A percentile compares a stretch with the other conserved stretches of the same genome.
These are phyloP conservation scores for Microcebus jonahi DNA, from an alignment of 2,113 vertebrate species.

Conservation along the genomic window DNA sequence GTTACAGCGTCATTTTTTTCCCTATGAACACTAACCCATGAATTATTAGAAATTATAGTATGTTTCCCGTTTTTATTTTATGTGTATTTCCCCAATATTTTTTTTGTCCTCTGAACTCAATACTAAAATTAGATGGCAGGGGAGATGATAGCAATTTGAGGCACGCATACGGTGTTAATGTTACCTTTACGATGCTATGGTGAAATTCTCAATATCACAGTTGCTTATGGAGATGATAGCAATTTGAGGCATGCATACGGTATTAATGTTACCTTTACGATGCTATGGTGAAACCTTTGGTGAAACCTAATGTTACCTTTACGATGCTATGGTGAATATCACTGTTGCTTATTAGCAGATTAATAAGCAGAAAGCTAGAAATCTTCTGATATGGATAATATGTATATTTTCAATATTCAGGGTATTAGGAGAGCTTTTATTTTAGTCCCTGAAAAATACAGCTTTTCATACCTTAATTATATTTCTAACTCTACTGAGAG, in stretches of 20 bases:
- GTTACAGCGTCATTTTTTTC: not conserved
- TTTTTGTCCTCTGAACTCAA: not conserved
- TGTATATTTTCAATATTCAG: constrained; percentile 43
- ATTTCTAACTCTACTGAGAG: constrained; percentile 2
- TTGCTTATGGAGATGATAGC: no score
- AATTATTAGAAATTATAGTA: not conserved
- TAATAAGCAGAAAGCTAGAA: not conserved
- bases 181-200: not conserved
- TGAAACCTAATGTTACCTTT: not conserved
- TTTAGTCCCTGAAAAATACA: not conserved
- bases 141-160: constrained; percentile 21
- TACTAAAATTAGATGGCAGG: not conserved
- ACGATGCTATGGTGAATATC: not conserved
- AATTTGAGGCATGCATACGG: no score
- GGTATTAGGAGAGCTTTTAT: constrained; percentile 34
- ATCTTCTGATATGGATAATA: not conserved
- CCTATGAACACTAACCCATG: not conserved
- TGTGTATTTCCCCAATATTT: not conserved
- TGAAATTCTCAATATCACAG: not conserved
- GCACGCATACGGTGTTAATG: not conserved
- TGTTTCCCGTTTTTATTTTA: constrained; percentile 9
- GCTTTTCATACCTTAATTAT: constrained; percentile 48
- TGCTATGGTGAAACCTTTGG: no score
- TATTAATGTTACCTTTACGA: no score
- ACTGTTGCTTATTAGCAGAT: not conserved